Conservation (phyloP, 2,888 invertebrate species). For the Amiota mariae region DNA sequence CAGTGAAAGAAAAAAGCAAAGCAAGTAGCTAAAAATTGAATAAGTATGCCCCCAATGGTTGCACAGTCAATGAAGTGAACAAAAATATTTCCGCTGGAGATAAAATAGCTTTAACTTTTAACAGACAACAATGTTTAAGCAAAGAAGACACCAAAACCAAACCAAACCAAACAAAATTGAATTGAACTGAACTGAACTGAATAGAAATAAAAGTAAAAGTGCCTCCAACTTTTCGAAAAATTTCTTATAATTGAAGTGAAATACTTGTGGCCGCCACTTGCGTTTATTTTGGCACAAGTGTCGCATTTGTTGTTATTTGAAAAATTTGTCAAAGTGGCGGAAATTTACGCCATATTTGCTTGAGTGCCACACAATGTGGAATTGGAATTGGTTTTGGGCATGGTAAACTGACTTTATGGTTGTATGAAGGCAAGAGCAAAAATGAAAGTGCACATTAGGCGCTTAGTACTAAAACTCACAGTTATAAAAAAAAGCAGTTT, state of each 20-base stretch:
- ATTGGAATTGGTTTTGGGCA: neutral
- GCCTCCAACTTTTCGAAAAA: too few relatives aligned
- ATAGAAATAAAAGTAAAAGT: neutral
- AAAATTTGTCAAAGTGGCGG: conserved; percentile 24
- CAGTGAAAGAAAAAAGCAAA: conserved; percentile 18
- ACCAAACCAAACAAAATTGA: too few relatives aligned
- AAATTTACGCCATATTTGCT: conserved; percentile 16
- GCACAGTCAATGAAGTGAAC: conserved; percentile 57
- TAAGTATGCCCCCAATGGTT: conserved; percentile 19
- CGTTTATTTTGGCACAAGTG: too few relatives aligned
- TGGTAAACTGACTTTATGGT: neutral
- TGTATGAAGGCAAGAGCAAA: neutral
- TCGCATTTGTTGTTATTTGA: neutral
- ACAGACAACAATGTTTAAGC: conserved; percentile 34
- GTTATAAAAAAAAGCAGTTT: conserved; percentile 7
- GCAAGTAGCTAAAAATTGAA: neutral
- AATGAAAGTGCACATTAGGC: conserved; percentile 8
- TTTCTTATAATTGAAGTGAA: too few relatives aligned
- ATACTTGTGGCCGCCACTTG: too few relatives aligned
- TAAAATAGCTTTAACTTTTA: conserved; percentile 61
- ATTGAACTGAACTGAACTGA: neutral
- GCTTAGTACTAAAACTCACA: neutral
- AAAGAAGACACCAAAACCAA: neutral
- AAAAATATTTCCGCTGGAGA: conserved; percentile 58
- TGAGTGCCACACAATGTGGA: neutral